Percentiles rank a stretch among this genome's conserved stretches.
These are phyloP conservation scores for Rutilus rutilus DNA, from an alignment of 2,113 vertebrate species.

Conservation along the genomic window DNA sequence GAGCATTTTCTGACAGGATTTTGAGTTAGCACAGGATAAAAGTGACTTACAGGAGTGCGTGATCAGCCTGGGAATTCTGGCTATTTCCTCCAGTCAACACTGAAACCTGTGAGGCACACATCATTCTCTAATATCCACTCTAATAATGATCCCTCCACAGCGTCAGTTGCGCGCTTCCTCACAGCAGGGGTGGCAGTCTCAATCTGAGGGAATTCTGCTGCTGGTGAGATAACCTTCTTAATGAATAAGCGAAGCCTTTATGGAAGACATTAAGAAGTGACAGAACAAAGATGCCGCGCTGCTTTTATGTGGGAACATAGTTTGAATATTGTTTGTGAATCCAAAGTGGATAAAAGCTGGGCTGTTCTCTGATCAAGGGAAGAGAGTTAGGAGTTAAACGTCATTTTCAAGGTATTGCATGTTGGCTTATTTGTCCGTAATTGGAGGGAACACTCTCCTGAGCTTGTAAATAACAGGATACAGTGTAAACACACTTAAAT, in stretches of 20 bases:
- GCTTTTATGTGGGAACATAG: conserved; percentile 52
- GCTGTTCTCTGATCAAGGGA: conserved; percentile 51
- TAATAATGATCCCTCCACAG: not conserved
- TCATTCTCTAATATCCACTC: conserved; percentile 11
- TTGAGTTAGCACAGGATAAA: not conserved
- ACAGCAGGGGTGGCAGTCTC: conserved; percentile 41
- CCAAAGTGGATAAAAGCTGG: conserved; percentile 53
- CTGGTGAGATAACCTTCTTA: conserved; percentile 49
- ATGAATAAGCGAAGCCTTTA: conserved; percentile 56
- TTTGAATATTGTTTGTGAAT: conserved; percentile 49
- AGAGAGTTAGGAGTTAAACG: conserved; percentile 35
- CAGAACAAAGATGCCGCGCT: conserved; percentile 51
- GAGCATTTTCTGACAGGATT: not conserved
- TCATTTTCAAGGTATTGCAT: conserved; percentile 46
- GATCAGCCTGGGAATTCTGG: conserved; percentile 25
- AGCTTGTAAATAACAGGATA: conserved; percentile 58
- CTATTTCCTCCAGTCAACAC: conserved; percentile 12
- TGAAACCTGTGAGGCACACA: conserved; percentile 25
- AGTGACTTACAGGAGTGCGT: not conserved
- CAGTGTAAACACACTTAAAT: conserved; percentile 56
- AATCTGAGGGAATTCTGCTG: conserved; percentile 47
- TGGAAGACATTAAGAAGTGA: conserved; percentile 48
- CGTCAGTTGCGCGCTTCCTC: conserved; percentile 26
- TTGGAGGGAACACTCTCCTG: conserved; percentile 49
- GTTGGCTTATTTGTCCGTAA: conserved; percentile 51